Evolutionary conservation across 2,888 invertebrate species (phyloP), one percentile per base, ranked within the genome.

Genomic region (Habrosyne pyritoides): DNA sequence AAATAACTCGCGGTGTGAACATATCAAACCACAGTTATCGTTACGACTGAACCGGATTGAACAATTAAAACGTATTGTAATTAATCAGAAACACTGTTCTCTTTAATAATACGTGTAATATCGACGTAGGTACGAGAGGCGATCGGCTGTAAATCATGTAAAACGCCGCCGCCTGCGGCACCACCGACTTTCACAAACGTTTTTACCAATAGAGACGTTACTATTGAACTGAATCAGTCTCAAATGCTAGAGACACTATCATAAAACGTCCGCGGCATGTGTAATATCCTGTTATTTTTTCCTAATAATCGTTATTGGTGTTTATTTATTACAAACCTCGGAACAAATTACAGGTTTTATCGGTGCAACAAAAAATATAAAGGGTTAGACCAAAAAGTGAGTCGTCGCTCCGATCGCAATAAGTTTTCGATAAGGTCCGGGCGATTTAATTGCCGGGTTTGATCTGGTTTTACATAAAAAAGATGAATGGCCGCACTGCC

Each of bases 291-390:
- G 88, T 91, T 90, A 91, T 91, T 91, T 91, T 87, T 87, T 87
- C 85, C 81, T 91, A 92, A 92, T 91, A 91, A 91, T 91, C 87
- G 87, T 91, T 91, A 92, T 91, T 91, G 91, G 86, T 91, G 91
- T 91, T 92, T 92, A 92, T 92, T 92, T 92, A 92, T 92, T 91
- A 90, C 89, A 86, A 89, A 81, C 83, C 81, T 83, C 81, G 86
- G 75, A 81, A 80, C 89, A 92, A 92, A 92, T 92, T 92, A 92
- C 84, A 91, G 91, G 91, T 87, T 90, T 86, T 90, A 87, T 89
- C 88, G 88, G 81, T 74, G 77, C 74, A 77, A 85, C 84, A 91
- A 91, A 91, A 90, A 90, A 87, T 84, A 78, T 87, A 88, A 91
- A 89, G 92, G 92, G 90, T 91, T 90, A 87, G 84, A 80, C 89